Evolutionary conservation across 2,888 invertebrate genomes (phyloP).

Genomic region (Pristionchus mayeri): DNA sequence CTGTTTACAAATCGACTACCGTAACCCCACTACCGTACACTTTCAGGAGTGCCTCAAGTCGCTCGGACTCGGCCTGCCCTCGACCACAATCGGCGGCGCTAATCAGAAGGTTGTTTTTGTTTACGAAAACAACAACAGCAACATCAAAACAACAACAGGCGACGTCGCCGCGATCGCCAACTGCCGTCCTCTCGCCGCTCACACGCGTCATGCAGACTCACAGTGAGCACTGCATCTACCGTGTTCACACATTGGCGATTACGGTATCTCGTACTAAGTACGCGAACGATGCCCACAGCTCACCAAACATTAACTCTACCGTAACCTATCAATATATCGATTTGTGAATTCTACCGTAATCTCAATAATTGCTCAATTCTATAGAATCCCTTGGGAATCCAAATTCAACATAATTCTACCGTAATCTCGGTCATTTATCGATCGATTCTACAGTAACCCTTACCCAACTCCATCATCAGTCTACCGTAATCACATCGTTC

Average conservation of each 20-base stretch:
- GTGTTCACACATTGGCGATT: background rate
- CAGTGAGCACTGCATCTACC: slow-evolving; percentile 24
- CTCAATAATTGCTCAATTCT: background rate
- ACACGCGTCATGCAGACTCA: slow-evolving; percentile 18
- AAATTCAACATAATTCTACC: background rate
- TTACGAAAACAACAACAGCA: no score
- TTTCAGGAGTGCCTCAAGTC: slow-evolving; percentile 42
- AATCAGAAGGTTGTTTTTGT: background rate
- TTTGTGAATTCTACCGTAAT: background rate
- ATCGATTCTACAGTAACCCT: background rate
- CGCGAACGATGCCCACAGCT: no score
- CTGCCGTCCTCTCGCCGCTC: slow-evolving; percentile 22
- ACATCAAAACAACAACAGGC: background rate
- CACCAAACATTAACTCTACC: no score
- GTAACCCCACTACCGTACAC: background rate
- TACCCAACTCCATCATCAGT: background rate
- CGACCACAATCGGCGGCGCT: slow-evolving; percentile 30
- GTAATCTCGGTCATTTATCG: background rate
- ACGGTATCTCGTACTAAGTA: background rate
- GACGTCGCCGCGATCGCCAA: background rate
- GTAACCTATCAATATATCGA: no score
- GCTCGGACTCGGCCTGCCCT: slow-evolving; percentile 31
- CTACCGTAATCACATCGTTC: background rate
- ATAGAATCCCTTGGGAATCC: no score
- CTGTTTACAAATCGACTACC: background rate